These are phyloP conservation scores for Amblyjoppa fuscipennis DNA, from an alignment of 2,888 invertebrate genomes.

Conservation along the genomic window DNA sequence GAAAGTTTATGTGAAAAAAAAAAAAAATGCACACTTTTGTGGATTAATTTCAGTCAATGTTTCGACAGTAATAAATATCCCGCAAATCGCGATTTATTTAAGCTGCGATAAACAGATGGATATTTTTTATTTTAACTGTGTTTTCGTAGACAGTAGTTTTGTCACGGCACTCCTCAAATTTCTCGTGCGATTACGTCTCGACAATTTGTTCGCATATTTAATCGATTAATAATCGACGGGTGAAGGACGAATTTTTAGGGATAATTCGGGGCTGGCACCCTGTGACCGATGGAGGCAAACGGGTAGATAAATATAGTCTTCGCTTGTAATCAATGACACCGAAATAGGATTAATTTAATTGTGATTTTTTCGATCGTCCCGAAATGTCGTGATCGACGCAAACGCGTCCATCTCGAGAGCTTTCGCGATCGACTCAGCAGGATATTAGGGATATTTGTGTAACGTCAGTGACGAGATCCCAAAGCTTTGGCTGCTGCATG, in stretches of 20 bases:
- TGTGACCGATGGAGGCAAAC: not conserved
- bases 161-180: not conserved
- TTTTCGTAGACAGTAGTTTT: not conserved
- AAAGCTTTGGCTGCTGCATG: no score
- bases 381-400: not conserved
- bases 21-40: not conserved
- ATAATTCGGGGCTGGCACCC: not conserved
- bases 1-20: not conserved
- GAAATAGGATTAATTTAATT: conserved; percentile 46
- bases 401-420: conserved; percentile 2
- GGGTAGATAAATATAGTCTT: conserved; percentile 21
- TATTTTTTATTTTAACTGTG: no score
- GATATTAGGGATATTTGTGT: not conserved
- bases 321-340: conserved; percentile 25
- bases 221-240: not conserved
- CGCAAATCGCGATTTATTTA: no score
- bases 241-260: not conserved
- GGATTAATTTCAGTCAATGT: not conserved
- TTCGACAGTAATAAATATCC: not conserved
- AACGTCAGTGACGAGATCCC: not conserved
- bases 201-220: no score
- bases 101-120: not conserved
- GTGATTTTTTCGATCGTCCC: conserved; percentile 37
- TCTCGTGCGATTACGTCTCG: not conserved
- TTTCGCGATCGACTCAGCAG: not conserved